These are phyloP conservation scores for Lithophane socia DNA, from an alignment of 2,888 invertebrate species.

Conservation along the genomic window DNA sequence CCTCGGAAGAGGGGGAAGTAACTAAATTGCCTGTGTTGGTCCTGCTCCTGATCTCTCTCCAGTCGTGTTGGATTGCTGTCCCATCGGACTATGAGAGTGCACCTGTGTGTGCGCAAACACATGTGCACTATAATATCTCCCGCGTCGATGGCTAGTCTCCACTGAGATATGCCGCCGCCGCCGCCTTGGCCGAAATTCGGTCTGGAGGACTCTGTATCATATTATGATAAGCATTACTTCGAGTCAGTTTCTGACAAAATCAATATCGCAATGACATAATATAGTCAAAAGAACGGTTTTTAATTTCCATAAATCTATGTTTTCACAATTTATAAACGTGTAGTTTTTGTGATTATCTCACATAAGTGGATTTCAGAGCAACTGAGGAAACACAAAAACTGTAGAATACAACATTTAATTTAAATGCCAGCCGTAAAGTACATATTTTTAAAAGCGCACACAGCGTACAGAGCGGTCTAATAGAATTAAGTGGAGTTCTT, in stretches of 20 bases:
- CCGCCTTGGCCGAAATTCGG: no score
- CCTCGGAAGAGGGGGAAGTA: no score
- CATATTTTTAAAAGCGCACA: constrained; percentile 47
- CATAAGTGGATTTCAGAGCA: constrained; percentile 31
- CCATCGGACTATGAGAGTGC: no score
- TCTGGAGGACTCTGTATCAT: no score
- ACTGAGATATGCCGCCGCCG: no score
- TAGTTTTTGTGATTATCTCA: constrained; percentile 18
- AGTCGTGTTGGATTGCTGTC: no score
- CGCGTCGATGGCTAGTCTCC: no score
- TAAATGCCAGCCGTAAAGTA: constrained; percentile 42
- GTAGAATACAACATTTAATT: constrained; percentile 50
- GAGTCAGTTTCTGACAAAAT: not conserved
- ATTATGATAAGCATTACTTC: no score
- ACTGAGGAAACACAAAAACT: constrained; percentile 28
- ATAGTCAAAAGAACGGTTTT: not conserved
- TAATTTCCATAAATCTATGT: not conserved
- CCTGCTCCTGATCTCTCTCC: no score
- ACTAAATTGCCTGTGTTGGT: no score
- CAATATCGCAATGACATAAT: not conserved
- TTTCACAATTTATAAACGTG: constrained; percentile 9
- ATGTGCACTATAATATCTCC: no score
- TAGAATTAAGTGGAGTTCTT: constrained; percentile 56
- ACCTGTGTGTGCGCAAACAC: no score
- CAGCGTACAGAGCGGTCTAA: constrained; percentile 35